Evolutionary conservation across 2,113 vertebrate species (phyloP), one percentile per base, ranked within the genome.

Genomic region (Gallinago paraguaiae): DNA sequence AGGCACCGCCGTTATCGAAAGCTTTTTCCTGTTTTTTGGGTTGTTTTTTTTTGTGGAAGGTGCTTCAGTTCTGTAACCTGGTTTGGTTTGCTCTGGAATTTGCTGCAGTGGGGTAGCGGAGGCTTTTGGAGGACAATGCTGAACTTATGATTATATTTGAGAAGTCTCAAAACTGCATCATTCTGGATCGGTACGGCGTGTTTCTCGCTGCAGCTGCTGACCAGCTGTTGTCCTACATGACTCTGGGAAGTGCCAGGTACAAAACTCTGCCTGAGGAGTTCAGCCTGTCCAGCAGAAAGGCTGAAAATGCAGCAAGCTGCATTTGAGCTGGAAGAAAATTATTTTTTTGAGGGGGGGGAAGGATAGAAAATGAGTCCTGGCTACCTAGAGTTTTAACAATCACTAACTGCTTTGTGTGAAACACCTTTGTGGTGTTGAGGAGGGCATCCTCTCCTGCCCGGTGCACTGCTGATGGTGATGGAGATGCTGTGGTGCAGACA

Each of bases 381-480:
- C 69, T 45, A 9, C 7, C 31, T 45, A 7, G 20, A 30, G 25
- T 4, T 75, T 43, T 60, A 65, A 59, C 45, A 90, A 16, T 8
- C 0, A 0, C 28, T 17, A 10, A 7, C 61, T 77, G 63, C 75
- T 64, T 30, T 24, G 5, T 12, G 35, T 28, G 45, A 48, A 54
- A 60, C 45, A 16, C 37, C 76, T 28, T 5, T 0, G 3, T 12
- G 46, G 11, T 39, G 27, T 7, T 30, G 27, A 28, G 17, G 53
- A 56, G 65, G 14, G 67, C 61, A 45, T 31, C 37, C 43, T n/a
- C 3, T 27, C 35, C 75, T 37, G 28, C 13, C 22, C 54, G 15
- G 23, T 4, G 1, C 27, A 1, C 30, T 25, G 63, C 61, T 4
- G 2, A 37, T 71, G 51, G 8, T 2, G 7, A 22, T 51, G 39